Evolutionary conservation across 2,113 vertebrate genomes (phyloP), one percentile per base, ranked within the genome.

Genomic region (Amphilophus citrinellus): DNA sequence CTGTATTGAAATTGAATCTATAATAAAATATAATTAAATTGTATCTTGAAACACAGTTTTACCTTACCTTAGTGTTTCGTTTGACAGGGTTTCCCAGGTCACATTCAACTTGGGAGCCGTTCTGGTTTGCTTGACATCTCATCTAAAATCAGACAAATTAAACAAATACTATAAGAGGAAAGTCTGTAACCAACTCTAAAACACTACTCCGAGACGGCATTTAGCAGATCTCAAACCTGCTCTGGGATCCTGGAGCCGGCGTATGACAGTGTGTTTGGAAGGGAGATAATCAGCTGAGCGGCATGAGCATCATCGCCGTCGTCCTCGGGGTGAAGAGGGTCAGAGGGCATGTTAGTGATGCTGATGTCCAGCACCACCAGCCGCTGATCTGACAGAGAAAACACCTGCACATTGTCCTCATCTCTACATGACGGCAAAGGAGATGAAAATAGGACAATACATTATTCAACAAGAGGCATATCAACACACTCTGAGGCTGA

Each of bases 261-360:
- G 77, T 97, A 98, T 0, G 93, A 96, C 80, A 99, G 93, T 0
- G 96, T 96, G 3, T 92, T 86, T 35, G 98, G 97, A 13, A 99
- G 93, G 6, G 93, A 89, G 86, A 97, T 95, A 0, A 95, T 87
- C 44, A 99, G 95, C 93, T 97, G 95, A 6, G 98, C 97, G 3
- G 97, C 97, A 0, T 99, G 98, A 24, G 98, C 98, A 0, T 98
- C 98, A 0, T 99, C 98, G 3, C 98, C 98, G 0, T 99, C 97
- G 24, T 95, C 88, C 57, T 97, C 96, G 0, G 97, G 97, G 18
- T 85, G 6, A 5, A 65, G 14, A 0, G 94, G 95, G 87, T 97
- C 94, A 9, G 98, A 98, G 50, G 98, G 98, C 81, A 92, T 76
- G 91, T 99, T 99, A 78, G 96, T 97, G 85, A 98, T 94, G 0